Evolutionary conservation across 2,113 vertebrate species (phyloP).

Genomic region (Erythrocebus patas): DNA sequence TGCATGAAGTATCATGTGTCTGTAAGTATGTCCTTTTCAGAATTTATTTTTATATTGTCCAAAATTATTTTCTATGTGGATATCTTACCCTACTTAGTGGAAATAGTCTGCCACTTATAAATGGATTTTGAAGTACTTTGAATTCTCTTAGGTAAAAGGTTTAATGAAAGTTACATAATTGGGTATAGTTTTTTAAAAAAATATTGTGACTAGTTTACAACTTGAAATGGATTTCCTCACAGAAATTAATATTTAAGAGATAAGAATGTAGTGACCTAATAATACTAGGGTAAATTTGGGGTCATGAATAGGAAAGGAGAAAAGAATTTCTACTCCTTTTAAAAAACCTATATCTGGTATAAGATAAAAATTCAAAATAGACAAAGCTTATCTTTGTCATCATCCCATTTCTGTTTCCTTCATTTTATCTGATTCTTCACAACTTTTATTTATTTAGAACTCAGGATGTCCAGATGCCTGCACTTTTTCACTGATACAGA

Average conservation of each 20-base stretch:
- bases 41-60: slow-evolving; percentile 35
- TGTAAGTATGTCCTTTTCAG: slow-evolving; percentile 82
- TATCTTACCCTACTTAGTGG: background rate
- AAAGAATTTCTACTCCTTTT: slow-evolving; percentile 14
- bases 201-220: slow-evolving; percentile 6
- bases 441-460: slow-evolving; percentile 18
- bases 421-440: slow-evolving; percentile 6
- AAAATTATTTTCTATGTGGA: background rate
- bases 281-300: background rate
- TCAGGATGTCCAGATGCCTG: background rate
- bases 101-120: background rate
- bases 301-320: background rate
- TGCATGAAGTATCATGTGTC: slow-evolving; percentile 88
- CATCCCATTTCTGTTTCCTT: slow-evolving; percentile 7
- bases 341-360: background rate
- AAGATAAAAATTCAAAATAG: background rate
- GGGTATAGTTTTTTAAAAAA: background rate
- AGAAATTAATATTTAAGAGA: slow-evolving; percentile 1
- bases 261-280: slow-evolving; percentile 11
- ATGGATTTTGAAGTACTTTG: slow-evolving; percentile 28
- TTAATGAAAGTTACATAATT: slow-evolving; percentile 37
- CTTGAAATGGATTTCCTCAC: slow-evolving; percentile 27
- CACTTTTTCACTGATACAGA: slow-evolving; percentile 8
- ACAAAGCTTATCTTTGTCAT: background rate
- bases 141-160: background rate